Conservation (phyloP, 35 echinoderm and acorn worm species). For the Apostichopus parvimensis region DNA sequence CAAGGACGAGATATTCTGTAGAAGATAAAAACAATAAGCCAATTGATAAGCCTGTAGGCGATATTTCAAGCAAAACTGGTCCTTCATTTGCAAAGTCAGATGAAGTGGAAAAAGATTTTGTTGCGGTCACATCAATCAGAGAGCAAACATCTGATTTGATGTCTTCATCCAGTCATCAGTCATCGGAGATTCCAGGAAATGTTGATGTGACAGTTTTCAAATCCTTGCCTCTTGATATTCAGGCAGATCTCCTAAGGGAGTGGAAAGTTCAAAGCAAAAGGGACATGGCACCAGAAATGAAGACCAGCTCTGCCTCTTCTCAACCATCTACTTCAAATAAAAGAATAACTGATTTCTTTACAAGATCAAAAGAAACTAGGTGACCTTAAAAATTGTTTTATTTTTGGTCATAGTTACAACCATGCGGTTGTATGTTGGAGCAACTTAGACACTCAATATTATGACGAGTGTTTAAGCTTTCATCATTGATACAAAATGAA, state of each 20-base stretch:
- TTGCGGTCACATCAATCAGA: not conserved
- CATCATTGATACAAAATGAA: no score
- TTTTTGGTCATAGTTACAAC: no score
- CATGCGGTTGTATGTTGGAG: no score
- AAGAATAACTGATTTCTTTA: constrained; percentile 23
- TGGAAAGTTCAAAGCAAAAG: constrained; percentile 33
- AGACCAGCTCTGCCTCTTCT: not conserved
- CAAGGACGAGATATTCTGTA: not conserved
- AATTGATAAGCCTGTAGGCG: not conserved
- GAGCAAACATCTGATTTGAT: not conserved
- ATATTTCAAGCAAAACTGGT: not conserved
- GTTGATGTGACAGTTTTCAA: constrained; percentile 61
- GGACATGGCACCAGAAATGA: not conserved
- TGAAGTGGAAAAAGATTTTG: not conserved
- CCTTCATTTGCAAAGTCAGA: not conserved
- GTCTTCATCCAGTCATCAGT: not conserved
- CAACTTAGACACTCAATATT: no score
- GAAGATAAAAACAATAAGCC: not conserved
- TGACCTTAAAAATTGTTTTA: no score
- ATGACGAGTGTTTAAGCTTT: no score
- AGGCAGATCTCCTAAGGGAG: constrained; percentile 65
- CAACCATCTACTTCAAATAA: not conserved
- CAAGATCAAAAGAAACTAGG: not conserved
- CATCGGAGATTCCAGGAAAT: constrained; percentile 37
- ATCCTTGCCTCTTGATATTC: constrained; percentile 62